Evolutionary conservation across 1,140 invertebrate genomes (phyloP), one percentile per base, ranked within the genome.

Genomic region (Sycophila sp.): DNA sequence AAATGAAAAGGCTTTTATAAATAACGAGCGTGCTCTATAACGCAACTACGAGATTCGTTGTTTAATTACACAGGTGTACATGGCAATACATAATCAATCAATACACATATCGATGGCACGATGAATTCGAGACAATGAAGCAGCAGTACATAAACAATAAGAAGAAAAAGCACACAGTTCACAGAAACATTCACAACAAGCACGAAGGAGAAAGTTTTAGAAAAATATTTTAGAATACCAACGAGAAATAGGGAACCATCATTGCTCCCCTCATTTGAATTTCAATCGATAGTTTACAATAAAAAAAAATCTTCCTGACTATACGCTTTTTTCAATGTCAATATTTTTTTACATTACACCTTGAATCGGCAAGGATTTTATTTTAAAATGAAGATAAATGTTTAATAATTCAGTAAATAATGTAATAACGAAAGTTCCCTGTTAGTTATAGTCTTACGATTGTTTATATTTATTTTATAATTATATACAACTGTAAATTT

Each of bases 21-120:
- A 58, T 34, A 58, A 32, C 24, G 40, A 58, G 38, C 47, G 32
- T 53, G 49, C 32, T 58, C 34, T 65, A 64, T 17, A 65, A 30
- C 24, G 24, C 22, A 53, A 65, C 47, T 65, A 53, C 36, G 13
- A 68, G 1, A 38, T 30, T 53, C 22, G 28, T 49, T 49, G 17
- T 63, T 63, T 49, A 34, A 49, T 49, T 22, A 49, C 22, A 60
- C 15, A 34, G 28, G 11, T n/a, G n/a, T 47, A 34, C 22, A 36
- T 63, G n/a, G 28, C 26, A 47, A 26, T 65, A 28, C 34, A 28
- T 40, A 51, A 19, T 65, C 24, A 8, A 10, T 47, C 42, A 47
- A 34, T 13, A 49, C 49, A 26, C 4, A 36, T 32, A 53, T 38
- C 49, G 28, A 42, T n/a, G 34, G 3, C 6, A 32, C 15, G 38